Evolutionary conservation across 2,113 vertebrate species (phyloP).

Genomic region (Pitta sordida): DNA sequence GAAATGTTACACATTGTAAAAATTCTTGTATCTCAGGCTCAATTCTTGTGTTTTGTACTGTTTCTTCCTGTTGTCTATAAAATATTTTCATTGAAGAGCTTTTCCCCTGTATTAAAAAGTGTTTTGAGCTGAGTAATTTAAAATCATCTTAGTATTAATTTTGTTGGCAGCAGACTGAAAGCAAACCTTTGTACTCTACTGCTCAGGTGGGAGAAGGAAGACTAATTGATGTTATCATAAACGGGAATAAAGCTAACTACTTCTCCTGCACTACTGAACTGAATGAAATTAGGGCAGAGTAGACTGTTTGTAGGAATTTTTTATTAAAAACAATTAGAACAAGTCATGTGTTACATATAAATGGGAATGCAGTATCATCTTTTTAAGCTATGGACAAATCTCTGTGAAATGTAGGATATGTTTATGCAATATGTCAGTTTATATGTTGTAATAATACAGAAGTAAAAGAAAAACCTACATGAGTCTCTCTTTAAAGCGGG

Average conservation of each 20-base stretch:
- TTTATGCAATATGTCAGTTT: neutral
- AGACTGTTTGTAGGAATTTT: neutral
- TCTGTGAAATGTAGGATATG: neutral
- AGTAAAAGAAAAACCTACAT: neutral
- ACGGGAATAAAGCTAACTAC: neutral
- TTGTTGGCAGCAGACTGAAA: neutral
- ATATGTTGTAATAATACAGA: neutral
- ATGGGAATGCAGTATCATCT: neutral
- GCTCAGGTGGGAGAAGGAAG: neutral
- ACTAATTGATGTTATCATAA: neutral
- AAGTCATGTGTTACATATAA: neutral
- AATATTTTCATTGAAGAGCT: neutral
- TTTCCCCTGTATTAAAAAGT: neutral
- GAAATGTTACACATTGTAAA: neutral
- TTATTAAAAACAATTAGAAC: neutral
- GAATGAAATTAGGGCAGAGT: neutral
- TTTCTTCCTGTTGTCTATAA: neutral
- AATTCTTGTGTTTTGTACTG: neutral
- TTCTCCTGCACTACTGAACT: neutral
- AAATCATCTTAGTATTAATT: neutral
- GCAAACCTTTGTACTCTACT: neutral
- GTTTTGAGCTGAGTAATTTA: neutral
- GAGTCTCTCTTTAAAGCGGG: rapidly evolving
- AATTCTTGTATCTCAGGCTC: neutral
- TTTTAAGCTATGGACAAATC: neutral